Conservation (phyloP, 2,797 vertebrate species). For the Argya squamiceps region DNA sequence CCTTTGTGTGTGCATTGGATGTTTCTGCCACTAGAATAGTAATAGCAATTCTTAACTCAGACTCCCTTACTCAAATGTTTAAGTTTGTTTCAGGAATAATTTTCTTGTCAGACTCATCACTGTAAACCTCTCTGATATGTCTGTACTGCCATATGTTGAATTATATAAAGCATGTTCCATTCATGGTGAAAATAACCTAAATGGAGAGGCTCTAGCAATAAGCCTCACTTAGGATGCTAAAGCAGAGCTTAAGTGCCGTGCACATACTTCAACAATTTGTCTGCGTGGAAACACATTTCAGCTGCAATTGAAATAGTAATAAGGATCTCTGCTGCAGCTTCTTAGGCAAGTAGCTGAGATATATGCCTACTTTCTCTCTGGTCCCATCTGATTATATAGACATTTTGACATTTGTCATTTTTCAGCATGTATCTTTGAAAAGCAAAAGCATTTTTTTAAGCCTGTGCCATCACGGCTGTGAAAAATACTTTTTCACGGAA, state of each 20-base stretch:
- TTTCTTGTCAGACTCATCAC: constrained; percentile 24
- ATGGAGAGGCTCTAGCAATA: not conserved
- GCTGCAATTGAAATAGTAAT: not conserved
- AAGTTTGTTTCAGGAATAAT: constrained; percentile 14
- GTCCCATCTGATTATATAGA: not conserved
- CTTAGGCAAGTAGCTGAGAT: not conserved
- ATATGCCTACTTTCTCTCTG: not conserved
- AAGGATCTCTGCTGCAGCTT: not conserved
- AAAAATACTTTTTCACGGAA: constrained; percentile 15
- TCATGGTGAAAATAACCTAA: constrained; percentile 10
- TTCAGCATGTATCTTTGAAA: not conserved
- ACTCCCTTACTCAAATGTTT: constrained; percentile 7
- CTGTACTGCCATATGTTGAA: not conserved
- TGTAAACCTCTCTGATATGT: not conserved
- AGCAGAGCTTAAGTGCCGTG: not conserved
- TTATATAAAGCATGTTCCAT: not conserved
- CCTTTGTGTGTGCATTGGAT: not conserved
- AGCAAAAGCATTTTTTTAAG: not conserved
- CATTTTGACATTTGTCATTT: constrained; percentile 5
- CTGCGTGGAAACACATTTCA: not conserved
- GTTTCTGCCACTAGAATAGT: not conserved
- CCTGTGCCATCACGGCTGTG: not conserved
- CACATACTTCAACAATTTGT: not conserved
- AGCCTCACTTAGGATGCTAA: not conserved
- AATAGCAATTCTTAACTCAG: not conserved